A percentile compares a stretch with the other conserved stretches of the same genome.
Conservation (phyloP, 2,113 vertebrate genomes). For the Seriola rivoliana region DNA sequence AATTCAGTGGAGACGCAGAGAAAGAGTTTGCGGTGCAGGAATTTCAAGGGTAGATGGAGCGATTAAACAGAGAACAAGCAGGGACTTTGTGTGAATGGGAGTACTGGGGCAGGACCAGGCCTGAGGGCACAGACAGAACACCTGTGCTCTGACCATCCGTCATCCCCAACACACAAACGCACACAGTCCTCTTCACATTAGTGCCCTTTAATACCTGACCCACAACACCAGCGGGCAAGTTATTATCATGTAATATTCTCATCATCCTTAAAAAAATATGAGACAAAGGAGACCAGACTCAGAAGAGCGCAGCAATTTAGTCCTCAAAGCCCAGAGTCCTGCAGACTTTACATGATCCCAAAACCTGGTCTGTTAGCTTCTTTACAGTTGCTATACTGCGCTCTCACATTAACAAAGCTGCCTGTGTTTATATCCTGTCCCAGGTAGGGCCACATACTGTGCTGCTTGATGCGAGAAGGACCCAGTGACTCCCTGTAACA, state of each 20-base stretch:
- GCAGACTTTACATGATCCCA: not conserved
- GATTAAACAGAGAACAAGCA: constrained; percentile 80
- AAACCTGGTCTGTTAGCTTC: not conserved
- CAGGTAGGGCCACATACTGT: not conserved
- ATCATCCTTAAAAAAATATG: not conserved
- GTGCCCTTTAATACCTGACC: not conserved
- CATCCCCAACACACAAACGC: constrained; percentile 42
- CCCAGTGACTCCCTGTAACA: constrained; percentile 1
- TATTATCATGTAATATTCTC: constrained; percentile 2
- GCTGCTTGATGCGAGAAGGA: not conserved
- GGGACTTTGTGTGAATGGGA: constrained; percentile 77
- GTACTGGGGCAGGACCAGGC: constrained; percentile 31
- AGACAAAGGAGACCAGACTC: not conserved
- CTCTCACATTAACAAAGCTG: constrained; percentile 44
- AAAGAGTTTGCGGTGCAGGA: constrained; percentile 62
- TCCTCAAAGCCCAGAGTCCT: not conserved
- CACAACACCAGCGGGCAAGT: not conserved
- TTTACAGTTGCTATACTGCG: not conserved
- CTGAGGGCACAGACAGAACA: constrained; percentile 69
- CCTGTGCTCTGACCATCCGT: constrained; percentile 68
- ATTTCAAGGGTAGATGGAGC: constrained; percentile 82
- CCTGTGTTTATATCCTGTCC: constrained; percentile 29
- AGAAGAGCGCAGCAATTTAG: not conserved
- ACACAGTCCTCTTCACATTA: constrained; percentile 41
- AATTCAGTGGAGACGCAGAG: constrained; percentile 39